These are phyloP conservation scores for Drosophila seguyi DNA, from an alignment of 1,140 invertebrate species.

Conservation along the genomic window DNA sequence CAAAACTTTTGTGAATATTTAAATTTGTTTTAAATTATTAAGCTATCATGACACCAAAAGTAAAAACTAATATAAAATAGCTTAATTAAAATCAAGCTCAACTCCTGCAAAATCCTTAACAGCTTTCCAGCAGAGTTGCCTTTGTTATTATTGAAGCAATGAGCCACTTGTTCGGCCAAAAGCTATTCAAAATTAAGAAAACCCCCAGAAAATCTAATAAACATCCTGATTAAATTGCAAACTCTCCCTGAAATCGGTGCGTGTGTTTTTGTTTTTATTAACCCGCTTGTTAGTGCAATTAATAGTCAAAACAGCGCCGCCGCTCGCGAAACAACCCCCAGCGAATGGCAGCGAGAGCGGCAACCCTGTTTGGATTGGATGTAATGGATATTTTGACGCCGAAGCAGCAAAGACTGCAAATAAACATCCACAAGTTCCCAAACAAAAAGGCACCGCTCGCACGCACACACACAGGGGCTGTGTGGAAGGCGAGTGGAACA, in stretches of 20 bases:
- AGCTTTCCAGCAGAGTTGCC: background rate
- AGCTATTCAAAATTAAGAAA: background rate
- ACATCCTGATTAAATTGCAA: constrained; percentile 40
- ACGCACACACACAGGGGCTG: background rate
- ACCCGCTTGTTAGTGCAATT: constrained; percentile 59
- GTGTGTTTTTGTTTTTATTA: constrained; percentile 40
- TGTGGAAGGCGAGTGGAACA: constrained; percentile 79
- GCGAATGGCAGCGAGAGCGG: background rate
- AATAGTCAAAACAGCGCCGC: constrained; percentile 59
- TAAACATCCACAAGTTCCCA: constrained; percentile 82
- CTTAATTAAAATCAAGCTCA: background rate
- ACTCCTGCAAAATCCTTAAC: too few species aligned
- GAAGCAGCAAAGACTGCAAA: constrained; percentile 80
- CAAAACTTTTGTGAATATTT: background rate
- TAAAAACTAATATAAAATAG: too few species aligned
- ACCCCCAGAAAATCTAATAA: constrained; percentile 8
- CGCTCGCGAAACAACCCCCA: constrained; percentile 11
- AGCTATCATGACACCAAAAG: too few species aligned
- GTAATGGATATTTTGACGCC: constrained; percentile 85
- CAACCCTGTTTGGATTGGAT: constrained; percentile 82
- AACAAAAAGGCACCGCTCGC: constrained; percentile 54
- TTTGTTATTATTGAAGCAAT: background rate
- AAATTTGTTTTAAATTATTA: too few species aligned
- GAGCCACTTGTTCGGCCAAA: background rate
- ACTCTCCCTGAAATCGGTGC: background rate